Evolutionary conservation across 2,888 invertebrate genomes (phyloP).

Genomic region (Pomacea canaliculata): DNA sequence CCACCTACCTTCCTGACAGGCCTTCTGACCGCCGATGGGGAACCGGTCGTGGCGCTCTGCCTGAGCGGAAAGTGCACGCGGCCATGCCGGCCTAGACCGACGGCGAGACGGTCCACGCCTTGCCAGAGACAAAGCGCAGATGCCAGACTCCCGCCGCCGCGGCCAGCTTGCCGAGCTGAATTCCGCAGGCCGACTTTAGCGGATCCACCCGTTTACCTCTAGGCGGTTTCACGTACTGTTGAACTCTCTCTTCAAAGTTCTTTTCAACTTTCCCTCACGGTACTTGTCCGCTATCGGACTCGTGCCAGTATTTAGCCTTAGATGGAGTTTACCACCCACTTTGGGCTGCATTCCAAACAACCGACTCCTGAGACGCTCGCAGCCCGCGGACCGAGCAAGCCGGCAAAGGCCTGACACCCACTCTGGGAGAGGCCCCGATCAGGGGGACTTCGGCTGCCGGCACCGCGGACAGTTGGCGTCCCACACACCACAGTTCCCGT

Average conservation of each 20-base stretch:
- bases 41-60: conserved; percentile 16
- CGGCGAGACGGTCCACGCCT: too few species aligned
- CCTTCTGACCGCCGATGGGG: conserved; percentile 8
- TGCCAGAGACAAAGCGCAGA: too few species aligned
- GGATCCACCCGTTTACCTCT: conserved; percentile 71
- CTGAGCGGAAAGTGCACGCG: conserved; percentile 7
- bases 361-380: conserved; percentile 29
- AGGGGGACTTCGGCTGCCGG: conserved; percentile 52
- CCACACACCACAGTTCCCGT: conserved; percentile 76
- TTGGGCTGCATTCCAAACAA: conserved; percentile 75
- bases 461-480: conserved; percentile 54
- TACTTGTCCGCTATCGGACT: conserved; percentile 79
- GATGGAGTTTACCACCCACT: conserved; percentile 76
- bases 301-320: conserved; percentile 76
- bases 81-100: neutral
- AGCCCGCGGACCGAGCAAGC: conserved; percentile 56
- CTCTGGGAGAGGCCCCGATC: conserved; percentile 65
- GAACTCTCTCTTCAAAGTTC: conserved; percentile 78
- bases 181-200: conserved; percentile 44
- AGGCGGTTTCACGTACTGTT: conserved; percentile 75
- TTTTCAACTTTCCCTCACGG: conserved; percentile 78
- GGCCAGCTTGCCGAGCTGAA: conserved; percentile 9
- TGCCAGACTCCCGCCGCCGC: neutral
- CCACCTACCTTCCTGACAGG: neutral
- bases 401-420: conserved; percentile 71